Evolutionary conservation across 1,140 invertebrate species (phyloP).

Genomic region (Cotesia glomerata): DNA sequence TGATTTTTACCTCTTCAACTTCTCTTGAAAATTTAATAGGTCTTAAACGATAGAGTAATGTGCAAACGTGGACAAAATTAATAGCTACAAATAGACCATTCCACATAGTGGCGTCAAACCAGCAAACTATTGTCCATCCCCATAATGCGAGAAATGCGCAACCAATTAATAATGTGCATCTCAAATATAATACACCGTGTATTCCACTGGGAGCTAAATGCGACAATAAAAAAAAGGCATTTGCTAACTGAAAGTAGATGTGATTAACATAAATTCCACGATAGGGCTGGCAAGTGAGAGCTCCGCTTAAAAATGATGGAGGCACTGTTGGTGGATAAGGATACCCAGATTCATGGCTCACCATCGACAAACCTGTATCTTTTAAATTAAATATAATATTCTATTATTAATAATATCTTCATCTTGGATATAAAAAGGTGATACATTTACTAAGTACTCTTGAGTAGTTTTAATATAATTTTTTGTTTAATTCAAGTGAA

Average conservation of each 20-base stretch:
- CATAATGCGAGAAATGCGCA: slow-evolving; percentile 80
- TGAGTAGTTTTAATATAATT: too few relatives aligned
- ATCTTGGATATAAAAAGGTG: too few relatives aligned
- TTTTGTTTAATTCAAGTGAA: too few relatives aligned
- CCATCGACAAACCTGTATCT: slow-evolving; percentile 54
- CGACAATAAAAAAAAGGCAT: slow-evolving; percentile 80
- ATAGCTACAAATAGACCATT: slow-evolving; percentile 82
- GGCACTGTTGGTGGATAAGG: slow-evolving; percentile 60
- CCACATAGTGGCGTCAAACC: slow-evolving; percentile 85
- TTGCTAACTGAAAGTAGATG: slow-evolving; percentile 83
- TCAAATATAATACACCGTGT: slow-evolving; percentile 80
- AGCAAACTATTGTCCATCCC: slow-evolving; percentile 85
- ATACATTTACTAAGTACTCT: too few relatives aligned
- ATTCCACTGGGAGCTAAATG: slow-evolving; percentile 80
- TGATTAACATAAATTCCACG: slow-evolving; percentile 69
- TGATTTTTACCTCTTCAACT: slow-evolving; percentile 77
- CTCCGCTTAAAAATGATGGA: slow-evolving; percentile 57
- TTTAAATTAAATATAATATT: background rate
- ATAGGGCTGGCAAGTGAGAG: slow-evolving; percentile 60
- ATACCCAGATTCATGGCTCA: slow-evolving; percentile 50
- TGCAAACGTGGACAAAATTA: slow-evolving; percentile 81
- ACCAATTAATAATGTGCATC: slow-evolving; percentile 77
- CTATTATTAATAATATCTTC: background rate
- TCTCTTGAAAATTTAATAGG: slow-evolving; percentile 85
- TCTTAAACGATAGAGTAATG: slow-evolving; percentile 80